Evolutionary conservation across 1,140 invertebrate species (phyloP), one percentile per base, ranked within the genome.

Genomic region (Drosophila pandora): DNA sequence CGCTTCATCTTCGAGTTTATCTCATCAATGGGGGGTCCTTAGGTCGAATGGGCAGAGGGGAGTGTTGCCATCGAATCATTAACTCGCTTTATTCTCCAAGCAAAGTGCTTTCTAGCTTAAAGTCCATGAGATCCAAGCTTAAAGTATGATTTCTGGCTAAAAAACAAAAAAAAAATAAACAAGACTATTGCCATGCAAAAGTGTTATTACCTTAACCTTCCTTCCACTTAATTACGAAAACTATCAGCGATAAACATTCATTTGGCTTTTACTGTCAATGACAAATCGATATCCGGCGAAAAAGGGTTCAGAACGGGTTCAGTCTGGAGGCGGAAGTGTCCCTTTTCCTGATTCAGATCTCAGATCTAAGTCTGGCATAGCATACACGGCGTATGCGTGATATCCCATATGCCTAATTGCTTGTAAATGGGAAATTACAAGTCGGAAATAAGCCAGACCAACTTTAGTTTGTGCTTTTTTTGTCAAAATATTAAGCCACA

Each of bases 201-300:
- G 23, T 48, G 79, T 82, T 82, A 81, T 81, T 81, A 78, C 34
- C 54, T 23, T 22, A 63, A 48, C 37, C 37, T 43, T 63, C 37
- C 4, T 43, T 63, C 37, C 4, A 12, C 55, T 79, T 73, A 84
- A 87, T 84, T 87, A 85, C 79, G 72, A 4, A 75, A 83, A 83
- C 76, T 79, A 80, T 68, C 62, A 85, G 77, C 76, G 76, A 80
- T 83, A 73, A 83, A 60, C 65, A 74, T 74, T 74, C 39, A 61
- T 71, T 73, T 68, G 58, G 61, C 32, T 56, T 67, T 76, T 79
- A 73, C 34, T 59, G 72, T 61, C 75, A 23, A 61, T 70, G 67
- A 48, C 69, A 71, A 84, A 84, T 87, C 81, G 81, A 84, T 84
- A 87, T 84, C 81, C 81, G 77, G 60, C 56, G 9, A 37, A 22